These are phyloP conservation scores for Diceros bicornis DNA, from an alignment of 2,797 vertebrate genomes.

Conservation along the genomic window DNA sequence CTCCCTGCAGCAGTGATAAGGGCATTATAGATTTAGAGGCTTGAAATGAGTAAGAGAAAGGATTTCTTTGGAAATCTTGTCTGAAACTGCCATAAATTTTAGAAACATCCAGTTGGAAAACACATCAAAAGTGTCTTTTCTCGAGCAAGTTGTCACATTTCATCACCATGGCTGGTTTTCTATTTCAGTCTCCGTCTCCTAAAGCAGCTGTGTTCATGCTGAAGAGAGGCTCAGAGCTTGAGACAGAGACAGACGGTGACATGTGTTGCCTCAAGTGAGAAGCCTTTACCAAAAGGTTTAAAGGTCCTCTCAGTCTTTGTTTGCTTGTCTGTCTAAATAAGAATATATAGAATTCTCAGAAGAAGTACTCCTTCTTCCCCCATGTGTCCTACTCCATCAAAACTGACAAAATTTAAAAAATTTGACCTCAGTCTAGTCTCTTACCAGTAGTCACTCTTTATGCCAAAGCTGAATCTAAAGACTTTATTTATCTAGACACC, in stretches of 20 bases:
- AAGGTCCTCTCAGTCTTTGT: not conserved
- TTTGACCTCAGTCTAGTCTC: conserved; percentile 18
- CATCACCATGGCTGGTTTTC: conserved; percentile 60
- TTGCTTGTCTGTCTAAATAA: conserved; percentile 69
- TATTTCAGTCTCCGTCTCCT: conserved; percentile 67
- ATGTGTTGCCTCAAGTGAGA: conserved; percentile 54
- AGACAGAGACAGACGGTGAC: conserved; percentile 21
- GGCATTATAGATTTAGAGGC: conserved; percentile 53
- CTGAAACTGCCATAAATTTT: conserved; percentile 80
- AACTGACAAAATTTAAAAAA: conserved; percentile 30
- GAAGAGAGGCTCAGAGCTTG: not conserved
- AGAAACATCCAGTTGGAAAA: conserved; percentile 78
- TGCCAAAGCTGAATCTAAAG: not conserved
- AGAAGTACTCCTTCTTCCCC: not conserved
- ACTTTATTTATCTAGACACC: not conserved
- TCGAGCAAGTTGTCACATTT: conserved; percentile 76
- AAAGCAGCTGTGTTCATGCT: conserved; percentile 51
- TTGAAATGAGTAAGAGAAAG: conserved; percentile 68
- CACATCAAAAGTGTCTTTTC: conserved; percentile 79
- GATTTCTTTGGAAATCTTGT: conserved; percentile 75
- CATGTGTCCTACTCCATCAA: not conserved
- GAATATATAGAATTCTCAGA: not conserved
- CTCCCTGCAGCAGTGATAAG: not conserved
- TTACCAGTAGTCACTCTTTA: not conserved
- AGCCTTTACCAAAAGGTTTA: conserved; percentile 44